Percentiles rank a stretch among this genome's conserved stretches.
Evolutionary conservation across 2,113 vertebrate species (phyloP).

Genomic region (Pelusios castaneus): DNA sequence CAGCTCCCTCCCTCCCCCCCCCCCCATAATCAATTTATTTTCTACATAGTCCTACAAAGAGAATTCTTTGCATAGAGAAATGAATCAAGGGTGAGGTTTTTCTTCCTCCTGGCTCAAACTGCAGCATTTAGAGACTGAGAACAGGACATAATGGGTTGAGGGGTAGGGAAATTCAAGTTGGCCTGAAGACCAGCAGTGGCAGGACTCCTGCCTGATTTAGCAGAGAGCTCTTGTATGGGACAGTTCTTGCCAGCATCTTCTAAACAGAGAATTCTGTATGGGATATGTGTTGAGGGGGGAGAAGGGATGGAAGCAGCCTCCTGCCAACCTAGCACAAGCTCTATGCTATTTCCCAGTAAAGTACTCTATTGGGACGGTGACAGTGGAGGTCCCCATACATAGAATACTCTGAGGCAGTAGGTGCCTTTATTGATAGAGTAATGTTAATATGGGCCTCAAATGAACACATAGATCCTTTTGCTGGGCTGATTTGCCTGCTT

Average conservation of each 20-base stretch:
- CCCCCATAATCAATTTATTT: background rate
- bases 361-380: background rate
- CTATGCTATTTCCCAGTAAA: background rate
- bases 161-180: background rate
- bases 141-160: background rate
- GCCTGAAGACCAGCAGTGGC: background rate
- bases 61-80: background rate
- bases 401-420: background rate
- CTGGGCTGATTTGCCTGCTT: background rate
- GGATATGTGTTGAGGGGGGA: background rate
- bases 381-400: background rate
- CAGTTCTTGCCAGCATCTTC: background rate
- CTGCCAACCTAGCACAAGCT: background rate
- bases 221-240: background rate
- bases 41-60: background rate
- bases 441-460: background rate
- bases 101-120: background rate
- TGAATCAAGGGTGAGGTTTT: background rate
- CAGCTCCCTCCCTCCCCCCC: too few relatives aligned
- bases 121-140: background rate
- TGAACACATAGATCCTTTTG: background rate
- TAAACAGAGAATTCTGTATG: background rate
- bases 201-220: background rate
- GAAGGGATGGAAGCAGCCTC: background rate
- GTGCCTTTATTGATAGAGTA: background rate